Conservation (phyloP, 2,888 invertebrate genomes). For the Oscheius onirici region DNA sequence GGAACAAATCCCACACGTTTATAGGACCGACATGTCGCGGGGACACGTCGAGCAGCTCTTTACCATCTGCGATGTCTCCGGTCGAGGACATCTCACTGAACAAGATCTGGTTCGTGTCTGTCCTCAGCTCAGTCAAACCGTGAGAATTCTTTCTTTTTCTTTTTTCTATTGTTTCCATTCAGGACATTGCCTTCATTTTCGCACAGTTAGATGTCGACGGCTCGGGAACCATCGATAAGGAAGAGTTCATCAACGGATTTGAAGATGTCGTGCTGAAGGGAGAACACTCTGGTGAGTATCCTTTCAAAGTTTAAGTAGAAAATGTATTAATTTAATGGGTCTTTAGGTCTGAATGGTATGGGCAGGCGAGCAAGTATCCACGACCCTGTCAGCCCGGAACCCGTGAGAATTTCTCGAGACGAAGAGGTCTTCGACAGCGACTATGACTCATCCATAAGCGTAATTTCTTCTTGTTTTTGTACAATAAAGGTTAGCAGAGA, state of each 20-base stretch:
- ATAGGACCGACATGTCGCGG: slow-evolving; percentile 14
- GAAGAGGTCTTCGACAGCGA: slow-evolving; percentile 48
- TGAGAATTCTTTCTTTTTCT: slow-evolving; percentile 20
- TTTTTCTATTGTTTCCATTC: neutral
- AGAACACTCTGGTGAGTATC: slow-evolving; percentile 47
- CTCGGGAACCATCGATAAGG: slow-evolving; percentile 61
- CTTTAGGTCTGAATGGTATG: slow-evolving; percentile 52
- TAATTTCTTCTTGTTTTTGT: neutral
- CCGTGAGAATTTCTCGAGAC: slow-evolving; percentile 17
- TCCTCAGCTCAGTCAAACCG: slow-evolving; percentile 70
- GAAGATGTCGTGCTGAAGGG: slow-evolving; percentile 59
- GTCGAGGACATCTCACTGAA: slow-evolving; percentile 72
- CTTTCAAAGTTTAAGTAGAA: neutral
- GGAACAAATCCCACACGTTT: neutral
- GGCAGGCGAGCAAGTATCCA: slow-evolving; percentile 46
- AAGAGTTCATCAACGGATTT: slow-evolving; percentile 73
- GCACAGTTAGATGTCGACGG: slow-evolving; percentile 59
- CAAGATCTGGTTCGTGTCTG: slow-evolving; percentile 73
- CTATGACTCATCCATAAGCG: slow-evolving; percentile 30
- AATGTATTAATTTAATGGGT: neutral
- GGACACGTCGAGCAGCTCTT: slow-evolving; percentile 45
- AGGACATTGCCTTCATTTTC: slow-evolving; percentile 65
- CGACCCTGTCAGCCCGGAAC: slow-evolving; percentile 30
- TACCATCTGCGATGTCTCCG: slow-evolving; percentile 44
- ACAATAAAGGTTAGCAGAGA: slow-evolving; percentile 2